Base-by-base conservation (phyloP, 2,113 vertebrate genomes). In the Ibidorhyncha struthersii region DNA sequence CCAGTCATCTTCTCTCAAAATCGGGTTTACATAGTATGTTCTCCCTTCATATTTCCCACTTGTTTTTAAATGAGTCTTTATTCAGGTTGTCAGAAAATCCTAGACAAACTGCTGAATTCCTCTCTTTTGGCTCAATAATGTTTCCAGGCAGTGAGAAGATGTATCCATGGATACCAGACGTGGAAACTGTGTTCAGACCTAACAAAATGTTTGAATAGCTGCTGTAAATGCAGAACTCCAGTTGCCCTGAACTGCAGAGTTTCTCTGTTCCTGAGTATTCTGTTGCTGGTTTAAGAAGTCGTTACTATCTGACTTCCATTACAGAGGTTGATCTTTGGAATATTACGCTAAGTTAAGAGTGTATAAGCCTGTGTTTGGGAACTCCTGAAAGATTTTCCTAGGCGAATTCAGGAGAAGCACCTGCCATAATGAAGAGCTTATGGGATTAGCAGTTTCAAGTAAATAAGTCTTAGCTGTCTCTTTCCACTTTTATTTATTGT, bases 401-500 rank as follows among this genome's bases (percentile, higher is more conserved):
- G 47, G 15, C 6, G 6, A 67, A 32, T 65, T 49, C 34, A 7
- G 63, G 53, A 63, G 89, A 26, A 23, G 18, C 36, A 49, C 49
- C 19, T 79, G n/a, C 41, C 40, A 30, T 20, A 56, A 2, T 38
- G 36, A 25, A 36, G 53, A 74, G 38, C 8, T 82, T 41, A 40
- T 20, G 26, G 53, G 58, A 40, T 82, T 50, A 89, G 27, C 29
- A 32, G 14, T 47, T 83, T 32, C 6, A 74, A 63, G 23, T 62
- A 62, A 74, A 74, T 43, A 82, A 91, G 5, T 62, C 76, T 85
- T 41, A 61, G 34, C 34, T 83, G 45, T 94, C 41, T 78, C 7
- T 66, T 25, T 74, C 96, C 86, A 50, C 62, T 95, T 91, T 78
- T 93, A 97, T 96, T 97, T 97, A 91, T 90, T 92, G 97, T 97